Conservation (phyloP, 2,113 vertebrate species). For the Forbesichthys papilliferus region DNA sequence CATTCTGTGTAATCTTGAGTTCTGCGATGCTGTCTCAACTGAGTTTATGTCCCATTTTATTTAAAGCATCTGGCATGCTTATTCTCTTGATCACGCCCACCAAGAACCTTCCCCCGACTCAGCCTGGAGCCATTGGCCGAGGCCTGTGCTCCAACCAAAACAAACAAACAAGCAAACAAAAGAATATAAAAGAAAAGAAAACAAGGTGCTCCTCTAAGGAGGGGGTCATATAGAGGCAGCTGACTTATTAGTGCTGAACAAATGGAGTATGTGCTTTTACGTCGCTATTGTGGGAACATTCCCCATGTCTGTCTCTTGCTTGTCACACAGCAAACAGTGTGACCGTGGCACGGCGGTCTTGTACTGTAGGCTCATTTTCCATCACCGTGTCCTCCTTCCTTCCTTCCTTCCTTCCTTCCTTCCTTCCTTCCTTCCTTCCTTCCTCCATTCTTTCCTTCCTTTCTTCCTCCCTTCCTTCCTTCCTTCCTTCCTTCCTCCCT, state of each 20-base stretch:
- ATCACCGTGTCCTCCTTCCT: too few relatives aligned
- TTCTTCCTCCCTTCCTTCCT: not conserved
- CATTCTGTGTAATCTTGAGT: slow-evolving; percentile 63
- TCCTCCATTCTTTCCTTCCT: not conserved
- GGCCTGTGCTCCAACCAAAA: slow-evolving; percentile 59
- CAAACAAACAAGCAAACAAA: not conserved
- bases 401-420: too few relatives aligned
- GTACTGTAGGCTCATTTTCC: too few relatives aligned
- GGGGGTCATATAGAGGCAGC: not conserved
- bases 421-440: too few relatives aligned
- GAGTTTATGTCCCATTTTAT: slow-evolving; percentile 50
- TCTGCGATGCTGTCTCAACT: slow-evolving; percentile 44
- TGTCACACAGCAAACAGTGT: too few relatives aligned
- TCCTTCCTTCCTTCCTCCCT: not conserved
- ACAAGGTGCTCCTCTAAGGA: not conserved
- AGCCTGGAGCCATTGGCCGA: slow-evolving; percentile 49
- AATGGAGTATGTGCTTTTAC: too few relatives aligned
- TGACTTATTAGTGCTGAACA: too few relatives aligned
- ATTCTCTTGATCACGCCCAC: slow-evolving; percentile 18
- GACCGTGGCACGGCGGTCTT: too few relatives aligned
- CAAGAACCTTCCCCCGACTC: slow-evolving; percentile 30
- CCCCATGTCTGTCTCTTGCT: too few relatives aligned
- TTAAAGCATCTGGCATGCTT: slow-evolving; percentile 51
- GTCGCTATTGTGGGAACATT: too few relatives aligned
- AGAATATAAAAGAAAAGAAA: not conserved